Evolutionary conservation across 1,140 invertebrate genomes (phyloP), one percentile per base, ranked within the genome.

Genomic region (Cydia pomonella): DNA sequence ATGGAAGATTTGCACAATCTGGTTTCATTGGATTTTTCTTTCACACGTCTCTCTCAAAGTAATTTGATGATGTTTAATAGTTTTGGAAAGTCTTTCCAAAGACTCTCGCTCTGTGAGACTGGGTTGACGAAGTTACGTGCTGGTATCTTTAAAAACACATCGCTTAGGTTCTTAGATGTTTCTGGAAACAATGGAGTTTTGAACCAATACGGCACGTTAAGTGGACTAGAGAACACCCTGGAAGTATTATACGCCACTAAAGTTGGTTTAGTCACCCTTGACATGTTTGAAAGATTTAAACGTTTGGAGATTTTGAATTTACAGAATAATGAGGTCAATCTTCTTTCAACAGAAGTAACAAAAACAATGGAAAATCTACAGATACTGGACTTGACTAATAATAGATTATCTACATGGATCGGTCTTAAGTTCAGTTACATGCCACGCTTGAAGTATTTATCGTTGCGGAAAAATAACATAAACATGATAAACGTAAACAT

Each of bases 371-470:
- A 72, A 41, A 90, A 84, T n/a, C 77, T 95, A 69, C 81, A 93
- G 79, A 77, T 94, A 10, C 78, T 95, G 0, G 93, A 94, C 78
- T 82, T 95, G 63, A 89, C 84, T 23, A 84, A 83, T 0, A 95
- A 95, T 75, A 92, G 92, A 80, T 84, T 95, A 2, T 86, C 80
- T 0, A 86, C 91, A 18, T 95, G 94, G 94, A 91, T 93, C 23
- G 75, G 80, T 3, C 84, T 77, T 13, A 82, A 85, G 0, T 93
- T 94, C 47, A 75, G 72, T 0, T 75, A 84, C 0, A 92, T 94
- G 76, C 79, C 80, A 3, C 81, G 82, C 0, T 72, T 95, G 13
- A 81, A 89, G 33, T 73, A 94, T 2, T 47, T 95, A 0, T 90
- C 86, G 3, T 73, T 95, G 3, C 80, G 78, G 13, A 79, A 91